Evolutionary conservation across 2,113 vertebrate species (phyloP).

Genomic region (Azemiops feae): DNA sequence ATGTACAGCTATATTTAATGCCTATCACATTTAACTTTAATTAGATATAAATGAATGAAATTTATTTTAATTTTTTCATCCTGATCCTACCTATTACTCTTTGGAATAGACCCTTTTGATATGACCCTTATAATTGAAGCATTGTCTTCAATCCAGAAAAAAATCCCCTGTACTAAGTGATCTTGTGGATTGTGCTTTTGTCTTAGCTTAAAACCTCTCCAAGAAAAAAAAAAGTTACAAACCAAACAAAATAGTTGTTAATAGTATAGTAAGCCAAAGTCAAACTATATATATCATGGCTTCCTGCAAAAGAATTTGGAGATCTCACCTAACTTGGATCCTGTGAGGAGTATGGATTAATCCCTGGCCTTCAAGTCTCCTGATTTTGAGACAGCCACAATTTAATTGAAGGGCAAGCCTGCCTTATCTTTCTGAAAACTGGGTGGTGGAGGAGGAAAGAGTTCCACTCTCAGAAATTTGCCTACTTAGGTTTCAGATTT

Average conservation of each 20-base stretch:
- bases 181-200: background rate
- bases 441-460: background rate
- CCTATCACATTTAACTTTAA: background rate
- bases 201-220: background rate
- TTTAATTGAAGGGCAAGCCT: background rate
- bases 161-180: background rate
- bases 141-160: background rate
- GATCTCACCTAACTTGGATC: background rate
- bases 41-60: background rate
- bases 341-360: background rate
- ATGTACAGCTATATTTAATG: background rate
- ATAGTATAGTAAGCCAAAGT: background rate
- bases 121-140: background rate
- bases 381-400: background rate
- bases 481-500: background rate
- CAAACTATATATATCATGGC: background rate
- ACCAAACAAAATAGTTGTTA: background rate
- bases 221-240: background rate
- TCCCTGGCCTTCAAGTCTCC: background rate
- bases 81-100: background rate
- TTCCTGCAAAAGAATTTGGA: background rate
- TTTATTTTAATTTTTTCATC: background rate
- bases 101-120: background rate
- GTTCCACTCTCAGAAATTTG: background rate
- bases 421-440: background rate